A percentile compares a stretch with the other conserved stretches of the same genome.
Conservation (phyloP, 2,113 vertebrate species). For the Ammospiza nelsoni region DNA sequence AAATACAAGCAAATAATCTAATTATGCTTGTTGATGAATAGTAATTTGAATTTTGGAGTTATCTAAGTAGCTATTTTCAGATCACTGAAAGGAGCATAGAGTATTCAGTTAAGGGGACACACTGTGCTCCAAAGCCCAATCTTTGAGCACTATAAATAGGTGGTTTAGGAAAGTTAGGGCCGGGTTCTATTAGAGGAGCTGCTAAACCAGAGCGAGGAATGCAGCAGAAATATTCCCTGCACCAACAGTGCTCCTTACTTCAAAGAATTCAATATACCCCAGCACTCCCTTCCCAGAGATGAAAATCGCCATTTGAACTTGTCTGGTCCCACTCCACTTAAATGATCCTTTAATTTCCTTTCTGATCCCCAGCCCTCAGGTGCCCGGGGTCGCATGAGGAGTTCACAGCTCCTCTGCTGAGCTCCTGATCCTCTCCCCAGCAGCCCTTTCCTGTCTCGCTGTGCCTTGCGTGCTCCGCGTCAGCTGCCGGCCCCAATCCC, state of each 20-base stretch:
- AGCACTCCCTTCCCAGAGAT: constrained; percentile 50
- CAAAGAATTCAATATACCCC: constrained; percentile 73
- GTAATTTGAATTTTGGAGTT: background rate
- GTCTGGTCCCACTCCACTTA: constrained; percentile 79
- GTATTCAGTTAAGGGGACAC: background rate
- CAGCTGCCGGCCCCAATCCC: constrained; percentile 80
- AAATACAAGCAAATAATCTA: background rate
- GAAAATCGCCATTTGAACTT: constrained; percentile 37
- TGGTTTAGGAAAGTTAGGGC: background rate
- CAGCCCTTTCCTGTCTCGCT: constrained; percentile 85
- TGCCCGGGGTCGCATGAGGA: constrained; percentile 76
- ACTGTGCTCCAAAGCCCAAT: background rate
- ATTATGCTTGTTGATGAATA: background rate
- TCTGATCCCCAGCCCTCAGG: constrained; percentile 83
- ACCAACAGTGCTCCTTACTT: constrained; percentile 35
- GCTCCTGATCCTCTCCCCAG: constrained; percentile 87
- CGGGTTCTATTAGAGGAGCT: background rate
- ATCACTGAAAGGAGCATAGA: background rate
- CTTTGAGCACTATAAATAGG: constrained; percentile 39
- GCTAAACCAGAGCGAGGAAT: constrained; percentile 50
- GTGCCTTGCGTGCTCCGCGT: constrained; percentile 77
- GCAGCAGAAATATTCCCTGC: constrained; percentile 46
- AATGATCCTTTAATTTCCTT: constrained; percentile 97
- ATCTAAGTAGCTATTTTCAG: background rate
- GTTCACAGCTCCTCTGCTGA: constrained; percentile 86